phyloP scores from a whole-genome alignment of 2,797 vertebrate genomes.

The Siniperca obscura region DNA sequence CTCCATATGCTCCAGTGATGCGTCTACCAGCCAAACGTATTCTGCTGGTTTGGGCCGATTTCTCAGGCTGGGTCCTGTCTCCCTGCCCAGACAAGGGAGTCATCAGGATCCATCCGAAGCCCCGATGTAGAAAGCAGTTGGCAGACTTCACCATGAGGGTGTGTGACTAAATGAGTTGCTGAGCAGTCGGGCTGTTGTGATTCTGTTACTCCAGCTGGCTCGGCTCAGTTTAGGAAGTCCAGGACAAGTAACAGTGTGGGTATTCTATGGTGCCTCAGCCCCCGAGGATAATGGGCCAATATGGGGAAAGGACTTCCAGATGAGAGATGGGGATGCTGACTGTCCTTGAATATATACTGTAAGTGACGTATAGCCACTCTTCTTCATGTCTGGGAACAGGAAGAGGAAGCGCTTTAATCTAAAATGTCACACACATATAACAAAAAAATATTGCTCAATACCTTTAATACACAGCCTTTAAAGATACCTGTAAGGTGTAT shows the following conservation, averaged over 20 bases:
- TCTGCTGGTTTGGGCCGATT: conserved; percentile 20
- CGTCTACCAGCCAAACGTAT: conserved; percentile 25
- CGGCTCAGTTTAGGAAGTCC: conserved; percentile 55
- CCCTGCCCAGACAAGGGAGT: conserved; percentile 41
- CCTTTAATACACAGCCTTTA: background rate
- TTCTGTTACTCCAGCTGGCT: conserved; percentile 69
- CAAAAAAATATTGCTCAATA: background rate
- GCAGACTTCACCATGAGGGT: conserved; percentile 20
- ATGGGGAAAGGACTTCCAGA: conserved; percentile 41
- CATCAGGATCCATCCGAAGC: conserved; percentile 31
- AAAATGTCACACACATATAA: background rate
- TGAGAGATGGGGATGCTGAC: conserved; percentile 29
- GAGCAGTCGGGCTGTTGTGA: conserved; percentile 64
- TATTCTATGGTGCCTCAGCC: conserved; percentile 43
- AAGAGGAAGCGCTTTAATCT: background rate
- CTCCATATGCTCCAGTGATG: conserved; percentile 34
- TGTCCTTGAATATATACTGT: background rate
- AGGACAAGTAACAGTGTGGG: conserved; percentile 40
- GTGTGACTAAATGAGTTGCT: conserved; percentile 52
- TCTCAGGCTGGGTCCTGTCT: conserved; percentile 37
- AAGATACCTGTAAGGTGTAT: background rate
- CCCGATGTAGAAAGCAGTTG: conserved; percentile 40
- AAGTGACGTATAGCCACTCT: background rate
- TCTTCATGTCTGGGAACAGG: background rate
- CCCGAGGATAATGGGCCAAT: conserved; percentile 37